These are phyloP conservation scores for Brachypodius melanocephalos DNA, from an alignment of 2,113 vertebrate species.

Conservation along the genomic window DNA sequence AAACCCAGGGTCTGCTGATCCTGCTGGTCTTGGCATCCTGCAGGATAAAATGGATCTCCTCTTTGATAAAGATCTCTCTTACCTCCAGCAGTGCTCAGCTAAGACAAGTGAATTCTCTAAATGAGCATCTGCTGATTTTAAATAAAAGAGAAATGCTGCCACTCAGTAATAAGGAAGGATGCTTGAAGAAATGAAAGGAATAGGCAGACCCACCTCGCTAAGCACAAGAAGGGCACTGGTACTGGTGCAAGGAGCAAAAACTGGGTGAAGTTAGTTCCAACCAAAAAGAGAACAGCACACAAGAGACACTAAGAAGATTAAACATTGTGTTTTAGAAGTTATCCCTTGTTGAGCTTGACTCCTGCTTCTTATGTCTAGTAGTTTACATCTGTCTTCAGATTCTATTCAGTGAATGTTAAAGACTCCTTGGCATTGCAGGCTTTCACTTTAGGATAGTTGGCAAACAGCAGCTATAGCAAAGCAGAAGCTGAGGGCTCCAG, in stretches of 20 bases:
- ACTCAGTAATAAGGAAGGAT: background rate
- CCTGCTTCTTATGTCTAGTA: background rate
- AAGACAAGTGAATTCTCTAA: background rate
- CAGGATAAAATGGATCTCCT: background rate
- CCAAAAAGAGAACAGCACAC: background rate
- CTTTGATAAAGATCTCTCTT: background rate
- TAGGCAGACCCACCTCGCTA: background rate
- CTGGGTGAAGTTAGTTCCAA: background rate
- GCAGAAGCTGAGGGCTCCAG: background rate
- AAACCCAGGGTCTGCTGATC: background rate
- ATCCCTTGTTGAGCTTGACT: background rate
- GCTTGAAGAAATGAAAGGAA: background rate
- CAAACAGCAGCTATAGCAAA: background rate
- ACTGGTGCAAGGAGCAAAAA: background rate
- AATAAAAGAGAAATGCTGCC: background rate
- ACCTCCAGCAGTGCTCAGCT: background rate
- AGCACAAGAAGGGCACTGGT: background rate
- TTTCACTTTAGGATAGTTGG: background rate
- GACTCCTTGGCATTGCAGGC: background rate
- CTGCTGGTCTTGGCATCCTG: background rate
- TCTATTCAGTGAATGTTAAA: background rate
- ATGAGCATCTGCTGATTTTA: background rate
- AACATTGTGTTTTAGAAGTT: background rate
- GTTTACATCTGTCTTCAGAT: background rate
- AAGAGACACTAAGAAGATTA: background rate